These are phyloP conservation scores for Girardinichthys multiradiatus DNA, from an alignment of 2,113 vertebrate species.

Conservation along the genomic window DNA sequence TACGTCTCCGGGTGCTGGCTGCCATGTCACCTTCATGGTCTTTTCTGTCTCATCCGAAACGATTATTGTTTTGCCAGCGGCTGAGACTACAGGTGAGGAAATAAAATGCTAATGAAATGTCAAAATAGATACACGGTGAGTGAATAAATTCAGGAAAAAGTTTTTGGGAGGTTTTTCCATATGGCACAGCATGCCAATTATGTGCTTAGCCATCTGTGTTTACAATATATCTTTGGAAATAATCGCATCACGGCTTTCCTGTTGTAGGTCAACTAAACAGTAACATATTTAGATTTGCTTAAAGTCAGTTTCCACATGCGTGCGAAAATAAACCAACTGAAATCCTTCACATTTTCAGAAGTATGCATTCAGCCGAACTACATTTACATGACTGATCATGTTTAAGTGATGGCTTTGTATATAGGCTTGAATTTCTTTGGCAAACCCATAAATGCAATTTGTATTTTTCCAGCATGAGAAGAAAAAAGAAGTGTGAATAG, in stretches of 20 bases:
- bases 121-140: conserved; percentile 25
- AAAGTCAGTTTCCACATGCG: conserved; percentile 55
- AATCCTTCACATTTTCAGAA: conserved; percentile 36
- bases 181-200: conserved; percentile 27
- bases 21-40: conserved; percentile 90
- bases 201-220: conserved; percentile 38
- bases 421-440: conserved; percentile 45
- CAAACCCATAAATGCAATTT: conserved; percentile 23
- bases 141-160: conserved; percentile 24
- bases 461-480: conserved; percentile 55
- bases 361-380: conserved; percentile 50
- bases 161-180: conserved; percentile 31
- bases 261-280: conserved; percentile 50
- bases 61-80: conserved; percentile 80
- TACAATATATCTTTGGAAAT: conserved; percentile 56
- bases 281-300: conserved; percentile 40
- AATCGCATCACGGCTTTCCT: conserved; percentile 45
- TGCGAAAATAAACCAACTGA: conserved; percentile 43
- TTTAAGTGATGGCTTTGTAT: conserved; percentile 33
- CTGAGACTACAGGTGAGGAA: conserved; percentile 81
- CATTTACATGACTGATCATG: conserved; percentile 56
- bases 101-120: conserved; percentile 4
- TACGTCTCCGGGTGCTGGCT: conserved; percentile 90
- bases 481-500: conserved; percentile 62
- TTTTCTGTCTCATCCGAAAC: conserved; percentile 93